Conservation (phyloP, 2,888 invertebrate genomes). For the Bembecia ichneumoniformis region DNA sequence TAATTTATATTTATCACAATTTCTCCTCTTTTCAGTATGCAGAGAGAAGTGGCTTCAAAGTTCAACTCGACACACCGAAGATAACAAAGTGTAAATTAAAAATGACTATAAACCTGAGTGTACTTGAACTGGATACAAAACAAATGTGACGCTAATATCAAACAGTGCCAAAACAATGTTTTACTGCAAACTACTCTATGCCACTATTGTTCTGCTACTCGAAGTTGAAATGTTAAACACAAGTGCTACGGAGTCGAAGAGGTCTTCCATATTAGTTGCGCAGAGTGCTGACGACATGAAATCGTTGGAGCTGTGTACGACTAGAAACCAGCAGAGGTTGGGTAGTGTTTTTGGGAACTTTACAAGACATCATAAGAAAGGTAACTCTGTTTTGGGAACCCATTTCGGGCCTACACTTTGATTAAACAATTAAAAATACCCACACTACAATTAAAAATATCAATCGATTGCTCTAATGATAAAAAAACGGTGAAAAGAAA, state of each 20-base stretch:
- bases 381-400: too few species aligned
- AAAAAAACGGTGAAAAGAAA: too few species aligned
- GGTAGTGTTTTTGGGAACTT: slow-evolving; percentile 65
- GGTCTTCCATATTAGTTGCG: slow-evolving; percentile 53
- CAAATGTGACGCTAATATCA: slow-evolving; percentile 47
- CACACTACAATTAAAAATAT: too few species aligned
- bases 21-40: slow-evolving; percentile 44
- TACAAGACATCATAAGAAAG: slow-evolving; percentile 65
- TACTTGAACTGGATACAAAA: slow-evolving; percentile 23
- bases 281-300: slow-evolving; percentile 57
- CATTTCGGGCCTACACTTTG: too few species aligned
- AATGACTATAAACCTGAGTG: slow-evolving; percentile 68
- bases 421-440: too few species aligned
- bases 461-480: too few species aligned
- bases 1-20: slow-evolving; percentile 2
- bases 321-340: slow-evolving; percentile 56
- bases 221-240: slow-evolving; percentile 58
- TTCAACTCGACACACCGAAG: slow-evolving; percentile 20
- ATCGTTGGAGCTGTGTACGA: slow-evolving; percentile 55
- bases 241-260: slow-evolving; percentile 58
- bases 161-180: slow-evolving; percentile 66
- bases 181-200: slow-evolving; percentile 64
- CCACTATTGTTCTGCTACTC: slow-evolving; percentile 54
- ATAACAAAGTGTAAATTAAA: slow-evolving; percentile 28
- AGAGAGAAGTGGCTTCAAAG: neutral